Evolutionary conservation across 2,113 vertebrate genomes (phyloP).

Genomic region (Lynx canadensis): DNA sequence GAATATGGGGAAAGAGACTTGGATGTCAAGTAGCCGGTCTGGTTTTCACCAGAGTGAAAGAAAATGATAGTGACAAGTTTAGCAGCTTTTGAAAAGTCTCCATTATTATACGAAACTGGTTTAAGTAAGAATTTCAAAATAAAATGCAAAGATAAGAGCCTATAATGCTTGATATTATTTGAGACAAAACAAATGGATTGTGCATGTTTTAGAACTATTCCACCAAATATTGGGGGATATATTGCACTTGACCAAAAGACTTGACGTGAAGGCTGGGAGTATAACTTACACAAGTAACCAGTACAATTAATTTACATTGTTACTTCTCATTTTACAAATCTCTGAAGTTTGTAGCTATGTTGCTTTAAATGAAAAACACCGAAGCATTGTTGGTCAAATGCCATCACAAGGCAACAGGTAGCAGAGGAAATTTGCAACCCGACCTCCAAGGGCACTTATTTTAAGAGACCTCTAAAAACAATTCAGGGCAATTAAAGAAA

Average conservation of each 20-base stretch:
- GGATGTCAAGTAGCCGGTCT: background rate
- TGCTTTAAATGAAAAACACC: background rate
- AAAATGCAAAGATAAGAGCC: background rate
- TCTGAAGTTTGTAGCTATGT: background rate
- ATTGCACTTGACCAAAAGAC: background rate
- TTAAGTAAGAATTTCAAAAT: slow-evolving; percentile 14
- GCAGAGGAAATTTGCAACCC: background rate
- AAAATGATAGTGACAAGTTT: background rate
- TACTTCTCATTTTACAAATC: background rate
- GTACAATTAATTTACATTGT: background rate
- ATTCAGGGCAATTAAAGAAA: background rate
- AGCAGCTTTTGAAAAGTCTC: background rate
- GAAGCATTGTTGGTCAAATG: background rate
- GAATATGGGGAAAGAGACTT: background rate
- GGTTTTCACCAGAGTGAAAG: background rate
- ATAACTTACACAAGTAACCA: background rate
- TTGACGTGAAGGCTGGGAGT: background rate
- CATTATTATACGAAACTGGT: background rate
- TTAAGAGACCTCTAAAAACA: background rate
- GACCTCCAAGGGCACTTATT: background rate
- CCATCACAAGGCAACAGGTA: background rate
- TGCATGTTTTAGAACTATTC: background rate
- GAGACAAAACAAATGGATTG: background rate
- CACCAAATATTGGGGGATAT: background rate
- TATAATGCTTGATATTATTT: background rate